Base-by-base conservation (phyloP, 2,888 invertebrate genomes). In the Creontiades dilutus region DNA sequence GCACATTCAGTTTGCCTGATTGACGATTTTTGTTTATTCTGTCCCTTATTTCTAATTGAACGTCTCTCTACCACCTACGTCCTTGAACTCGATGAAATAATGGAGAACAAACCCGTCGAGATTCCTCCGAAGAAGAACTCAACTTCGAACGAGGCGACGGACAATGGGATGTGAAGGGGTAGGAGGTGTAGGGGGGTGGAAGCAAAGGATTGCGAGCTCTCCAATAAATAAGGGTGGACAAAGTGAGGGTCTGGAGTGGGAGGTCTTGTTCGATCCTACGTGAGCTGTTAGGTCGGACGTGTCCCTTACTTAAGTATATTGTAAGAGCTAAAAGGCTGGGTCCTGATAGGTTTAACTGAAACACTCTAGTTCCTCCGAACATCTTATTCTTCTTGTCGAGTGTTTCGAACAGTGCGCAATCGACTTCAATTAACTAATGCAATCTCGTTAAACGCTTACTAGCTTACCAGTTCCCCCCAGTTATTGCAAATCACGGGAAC, bases 211-310 rank as follows among this genome's bases (percentile, higher is more conserved):
- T 78, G 78, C 37, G 12, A 68, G 68, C 78, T 16, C 37, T 78
- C 78, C 47, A 78, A 78, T 78, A 78, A 78, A 78, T 78, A 78
- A 46, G 78, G 78, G 37, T 78, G 47, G 78, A 78, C 78, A 78
- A 78, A 78, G 78, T 78, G 46, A 46, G 27, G 68, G 68, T 13
- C 13, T 23, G 23, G 68, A 27, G 23, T 19, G 19, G 68, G 23
- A 23, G 12, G 78, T 19, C 78, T 78, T 78, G 78, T 78, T 78
- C 78, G 37, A 37, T 78, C 78, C 78, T 52, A 82, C 82, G 82
- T 82, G 82, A 82, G 82, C 82, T 52, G 55, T 82, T 82, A 82
- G 82, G 27, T 52, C 48, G 82, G 48, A 82, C 82, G 82, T 82
- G 82, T 82, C 82, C 78, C 47, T 47, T 78, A 78, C 78, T 78